A percentile compares a stretch with the other conserved stretches of the same genome.
Evolutionary conservation across 92 coral and sea anemone species (phyloP).

Genomic region (Porites cylindrica): DNA sequence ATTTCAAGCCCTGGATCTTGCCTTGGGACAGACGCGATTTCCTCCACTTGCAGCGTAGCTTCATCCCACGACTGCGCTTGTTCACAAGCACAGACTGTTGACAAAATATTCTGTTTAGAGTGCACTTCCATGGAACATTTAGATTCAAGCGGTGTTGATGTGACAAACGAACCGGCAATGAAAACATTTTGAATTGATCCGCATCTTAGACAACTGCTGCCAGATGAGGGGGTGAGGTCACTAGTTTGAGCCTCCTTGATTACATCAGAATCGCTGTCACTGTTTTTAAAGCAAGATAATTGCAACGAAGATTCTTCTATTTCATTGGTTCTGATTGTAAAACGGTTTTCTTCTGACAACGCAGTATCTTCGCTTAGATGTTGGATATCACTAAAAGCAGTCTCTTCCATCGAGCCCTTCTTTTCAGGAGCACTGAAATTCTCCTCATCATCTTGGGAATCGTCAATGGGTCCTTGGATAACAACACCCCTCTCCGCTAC

Average conservation of each 20-base stretch:
- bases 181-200: background rate
- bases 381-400: background rate
- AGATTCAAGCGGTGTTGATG: background rate
- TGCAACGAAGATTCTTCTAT: conserved; percentile 3
- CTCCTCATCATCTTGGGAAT: background rate
- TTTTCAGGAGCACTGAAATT: background rate
- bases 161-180: background rate
- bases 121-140: conserved; percentile 9
- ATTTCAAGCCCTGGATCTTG: background rate
- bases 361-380: background rate
- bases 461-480: background rate
- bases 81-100: conserved; percentile 16
- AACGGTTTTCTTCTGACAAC: background rate
- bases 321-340: background rate
- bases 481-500: background rate
- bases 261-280: background rate
- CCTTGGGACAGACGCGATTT: background rate
- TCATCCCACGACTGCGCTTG: conserved; percentile 14
- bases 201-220: background rate
- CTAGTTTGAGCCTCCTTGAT: background rate
- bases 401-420: background rate
- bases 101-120: conserved; percentile 14
- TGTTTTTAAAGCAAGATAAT: background rate
- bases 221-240: background rate
- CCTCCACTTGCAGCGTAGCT: conserved; percentile 7